Evolutionary conservation across 2,888 invertebrate species (phyloP), one percentile per base, ranked within the genome.

Genomic region (Mystacides longicornis): DNA sequence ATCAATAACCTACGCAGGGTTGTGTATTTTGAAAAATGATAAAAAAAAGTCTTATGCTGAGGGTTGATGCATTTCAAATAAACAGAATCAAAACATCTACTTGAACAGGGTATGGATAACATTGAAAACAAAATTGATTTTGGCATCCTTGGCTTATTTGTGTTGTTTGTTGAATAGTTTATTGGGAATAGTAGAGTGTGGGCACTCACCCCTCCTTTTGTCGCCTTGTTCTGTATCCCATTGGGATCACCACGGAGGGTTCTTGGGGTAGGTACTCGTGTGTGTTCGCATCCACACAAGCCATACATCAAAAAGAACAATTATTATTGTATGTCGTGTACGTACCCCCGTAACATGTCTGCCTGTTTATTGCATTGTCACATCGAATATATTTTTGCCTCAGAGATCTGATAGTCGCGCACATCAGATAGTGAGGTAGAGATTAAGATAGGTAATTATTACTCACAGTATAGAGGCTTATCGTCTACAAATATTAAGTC

Each of bases 151-250:
- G 14, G 16, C 37, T 4, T 14, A 14, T 14, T 45, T n/a, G 46
- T 46, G 21, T 52, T 51, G 14, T 23, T 43, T 21, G 42, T 51
- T 43, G 27, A 43, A 37, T 37, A 33, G 50, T 50, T 20, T 19
- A 51, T 23, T 51, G 43, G 50, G 27, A 31, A 19, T 14, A 37
- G 7, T n/a, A 7, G 37, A 16, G 37, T 37, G 51, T 51, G 50
- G 23, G 27, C 33, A 31, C 46, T 49, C 51, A 55, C 31, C 51
- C 55, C 52, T 50, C 51, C 42, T 23, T 19, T 56, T 56, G 49
- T 56, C 52, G 47, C 49, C 50, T 56, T 53, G 56, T 53, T 52
- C 50, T 23, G 22, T 27, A 22, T 50, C 56, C 56, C 56, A 53
- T 51, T 23, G 56, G 56, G 56, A 56, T 23, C 27, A 51, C 47